Conservation (phyloP, 2,113 vertebrate species). For the Camelus dromedarius region DNA sequence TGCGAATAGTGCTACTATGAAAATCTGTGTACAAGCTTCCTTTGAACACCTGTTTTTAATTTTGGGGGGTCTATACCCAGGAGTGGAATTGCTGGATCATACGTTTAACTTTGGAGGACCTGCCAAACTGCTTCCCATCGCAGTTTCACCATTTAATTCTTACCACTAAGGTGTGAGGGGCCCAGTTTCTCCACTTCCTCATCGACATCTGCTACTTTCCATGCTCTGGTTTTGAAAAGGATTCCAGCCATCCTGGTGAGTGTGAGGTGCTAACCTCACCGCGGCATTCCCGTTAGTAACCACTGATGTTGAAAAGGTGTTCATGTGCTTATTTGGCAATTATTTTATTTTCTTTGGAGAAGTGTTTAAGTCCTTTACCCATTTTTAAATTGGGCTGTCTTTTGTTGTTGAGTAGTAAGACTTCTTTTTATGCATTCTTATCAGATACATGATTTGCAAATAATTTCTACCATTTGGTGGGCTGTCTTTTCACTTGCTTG, state of each 20-base stretch:
- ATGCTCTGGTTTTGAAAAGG: neutral
- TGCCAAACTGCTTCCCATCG: neutral
- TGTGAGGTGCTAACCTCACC: neutral
- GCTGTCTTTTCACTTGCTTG: neutral
- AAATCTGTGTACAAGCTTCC: neutral
- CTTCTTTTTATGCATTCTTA: neutral
- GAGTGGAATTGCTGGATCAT: neutral
- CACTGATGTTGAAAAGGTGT: neutral
- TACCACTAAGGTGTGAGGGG: neutral
- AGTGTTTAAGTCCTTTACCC: neutral
- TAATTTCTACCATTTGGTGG: neutral
- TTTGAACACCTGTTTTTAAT: neutral
- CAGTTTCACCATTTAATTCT: neutral
- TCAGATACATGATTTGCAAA: neutral
- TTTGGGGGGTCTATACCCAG: neutral
- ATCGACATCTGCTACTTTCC: neutral
- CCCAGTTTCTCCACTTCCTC: neutral
- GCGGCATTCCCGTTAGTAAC: neutral
- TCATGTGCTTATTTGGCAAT: neutral
- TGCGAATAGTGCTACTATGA: neutral
- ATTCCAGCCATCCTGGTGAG: neutral
- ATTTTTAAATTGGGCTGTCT: neutral
- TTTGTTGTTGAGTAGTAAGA: neutral
- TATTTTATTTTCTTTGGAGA: neutral
- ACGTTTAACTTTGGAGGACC: neutral